Base-by-base conservation (phyloP, 2,888 invertebrate species). In the Acanthosepion esculentum region DNA sequence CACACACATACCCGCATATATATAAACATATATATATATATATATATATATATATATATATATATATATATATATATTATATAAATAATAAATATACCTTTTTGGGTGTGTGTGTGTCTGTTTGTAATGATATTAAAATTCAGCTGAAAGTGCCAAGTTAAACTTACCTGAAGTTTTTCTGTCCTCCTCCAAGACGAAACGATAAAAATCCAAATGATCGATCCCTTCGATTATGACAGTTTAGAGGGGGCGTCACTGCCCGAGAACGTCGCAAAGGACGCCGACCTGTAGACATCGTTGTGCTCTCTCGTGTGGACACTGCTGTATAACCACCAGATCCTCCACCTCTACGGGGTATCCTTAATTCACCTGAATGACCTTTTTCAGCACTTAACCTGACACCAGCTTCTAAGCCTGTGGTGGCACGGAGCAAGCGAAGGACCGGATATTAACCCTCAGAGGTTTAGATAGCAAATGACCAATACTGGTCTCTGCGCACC, bases 201-300 rank as follows among this genome's bases (percentile, higher is more conserved):
- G 93, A 93, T 48, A 93, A 93, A 48, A 93, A 93, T 53, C 93
- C 93, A 93, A 93, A 93, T 41, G 93, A 93, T 33, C 93, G 48
- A n/a, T 93, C 93, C 18, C 93, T 41, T 50, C 93, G 48, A 48
- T 93, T 93, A 12, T 93, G 48, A 93, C 50, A 93, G 29, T 93
- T 93, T 26, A 93, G 29, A 26, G 93, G 93, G n/a, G 93, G 93
- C 18, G 48, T 53, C 50, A 50, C 33, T 12, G 53, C 93, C 53
- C 93, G 6, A 0, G 93, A 41, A 15, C 93, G 93, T 93, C 93
- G 29, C 48, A 29, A 18, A 29, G 93, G 29, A 48, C 53, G 48
- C n/a, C 93, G 50, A n/a, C 50, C 48, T 26, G 92, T 53, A n/a
- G 93, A 93, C 93, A 93, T 93, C 12, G 48, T 48, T 33, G 29